Base-by-base conservation (phyloP, 2,113 vertebrate species). In the Petaurus breviceps region DNA sequence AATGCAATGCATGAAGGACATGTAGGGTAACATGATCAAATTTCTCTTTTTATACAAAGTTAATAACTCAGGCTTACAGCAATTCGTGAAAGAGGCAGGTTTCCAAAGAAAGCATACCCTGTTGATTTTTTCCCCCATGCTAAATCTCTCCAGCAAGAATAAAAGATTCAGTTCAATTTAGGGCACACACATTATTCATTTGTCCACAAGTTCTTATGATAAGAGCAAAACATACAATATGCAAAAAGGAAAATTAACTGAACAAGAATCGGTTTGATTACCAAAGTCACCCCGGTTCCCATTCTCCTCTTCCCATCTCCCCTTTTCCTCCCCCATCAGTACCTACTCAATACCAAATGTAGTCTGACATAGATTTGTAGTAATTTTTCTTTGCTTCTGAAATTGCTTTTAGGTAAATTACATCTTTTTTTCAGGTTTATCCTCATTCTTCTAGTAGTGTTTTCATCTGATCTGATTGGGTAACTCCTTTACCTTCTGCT, bases 1-100 rank as follows among this genome's bases (percentile, higher is more conserved):
- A 98, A 98, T 98, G 92, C 51, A 94, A 7, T 97, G 94, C 90
- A 98, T 96, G 97, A 97, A 97, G 96, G 97, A 94, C 96, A 96
- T 55, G 46, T 55, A 84, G 91, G 94, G 96, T 93, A 97, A 96
- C 90, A 98, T 89, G 57, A 94, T 90, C 93, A 95, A 95, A 98
- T 98, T 97, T 95, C 93, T 96, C 55, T 22, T 97, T 97, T 97
- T 97, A 92, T 96, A 54, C 90, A 96, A 93, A 93, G 92, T 91
- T 98, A 94, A 96, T 97, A 93, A 98, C 91, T 51, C 93, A 95
- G 91, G 57, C 93, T 95, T 98, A 47, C 12, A 31, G 26, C 84
- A 95, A 89, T 25, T 50, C 95, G 11, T 50, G 90, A 2, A 90
- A 95, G 51, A 93, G 90, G 12, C 2, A 4, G 94, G 1, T 46